phyloP scores from a whole-genome alignment of 2,113 vertebrate genomes.

The Stigmatopora nigra region DNA sequence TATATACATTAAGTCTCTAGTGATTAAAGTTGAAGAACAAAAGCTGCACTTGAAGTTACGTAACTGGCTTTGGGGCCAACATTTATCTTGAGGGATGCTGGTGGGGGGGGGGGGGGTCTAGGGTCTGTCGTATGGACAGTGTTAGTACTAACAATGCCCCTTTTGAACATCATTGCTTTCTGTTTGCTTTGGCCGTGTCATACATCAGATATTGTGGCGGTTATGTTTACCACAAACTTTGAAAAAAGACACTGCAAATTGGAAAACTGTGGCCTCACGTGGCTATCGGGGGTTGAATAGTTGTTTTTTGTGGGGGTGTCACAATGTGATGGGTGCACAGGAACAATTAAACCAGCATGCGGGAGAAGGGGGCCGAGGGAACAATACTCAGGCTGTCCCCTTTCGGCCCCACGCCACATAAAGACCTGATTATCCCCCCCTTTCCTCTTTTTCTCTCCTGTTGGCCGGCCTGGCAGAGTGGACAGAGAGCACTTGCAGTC shows the following conservation, averaged over 20 bases:
- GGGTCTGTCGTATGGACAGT: not conserved
- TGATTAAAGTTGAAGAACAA: constrained; percentile 16
- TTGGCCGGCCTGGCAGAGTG: constrained; percentile 55
- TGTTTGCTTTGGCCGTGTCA: not conserved
- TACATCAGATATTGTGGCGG: not conserved
- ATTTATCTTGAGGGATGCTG: constrained; percentile 1
- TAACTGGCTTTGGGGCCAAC: constrained; percentile 25
- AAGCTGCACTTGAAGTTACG: constrained; percentile 4
- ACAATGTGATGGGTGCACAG: constrained; percentile 34
- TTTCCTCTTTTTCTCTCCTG: constrained; percentile 8
- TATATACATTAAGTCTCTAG: constrained; percentile 12
- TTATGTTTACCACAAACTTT: not conserved
- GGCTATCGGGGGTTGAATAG: constrained; percentile 8
- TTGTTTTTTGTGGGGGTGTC: constrained; percentile 27
- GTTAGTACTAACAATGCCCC: not conserved
- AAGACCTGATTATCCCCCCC: constrained; percentile 62
- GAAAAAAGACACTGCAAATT: constrained; percentile 10
- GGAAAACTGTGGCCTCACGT: not conserved
- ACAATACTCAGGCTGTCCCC: constrained; percentile 61
- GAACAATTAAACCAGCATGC: constrained; percentile 44
- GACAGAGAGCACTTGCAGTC: constrained; percentile 65
- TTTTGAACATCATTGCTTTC: not conserved
- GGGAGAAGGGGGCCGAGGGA: constrained; percentile 24
- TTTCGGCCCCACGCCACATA: constrained; percentile 59
- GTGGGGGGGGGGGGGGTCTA: not conserved